Evolutionary conservation across 2,113 vertebrate genomes (phyloP).

Genomic region (Ceyx cyanopectus): DNA sequence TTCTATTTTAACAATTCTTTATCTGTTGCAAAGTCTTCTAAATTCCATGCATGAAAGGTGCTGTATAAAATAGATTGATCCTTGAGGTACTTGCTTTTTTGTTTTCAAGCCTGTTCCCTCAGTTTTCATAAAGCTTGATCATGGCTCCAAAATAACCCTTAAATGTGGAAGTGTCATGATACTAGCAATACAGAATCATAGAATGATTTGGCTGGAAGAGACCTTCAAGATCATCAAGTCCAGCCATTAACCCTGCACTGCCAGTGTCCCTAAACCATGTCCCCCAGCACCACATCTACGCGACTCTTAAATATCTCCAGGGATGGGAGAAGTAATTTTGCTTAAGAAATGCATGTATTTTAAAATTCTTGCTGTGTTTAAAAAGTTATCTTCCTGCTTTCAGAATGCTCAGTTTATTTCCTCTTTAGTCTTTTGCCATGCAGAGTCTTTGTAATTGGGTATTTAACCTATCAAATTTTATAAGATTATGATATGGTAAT

Average conservation of each 20-base stretch:
- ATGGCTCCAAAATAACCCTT: not conserved
- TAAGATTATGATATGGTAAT: slow-evolving; percentile 44
- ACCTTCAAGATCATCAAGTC: too few species aligned
- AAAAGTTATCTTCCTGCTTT: not conserved
- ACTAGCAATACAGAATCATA: not conserved
- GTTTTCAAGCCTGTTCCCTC: not conserved
- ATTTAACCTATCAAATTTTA: slow-evolving; percentile 56
- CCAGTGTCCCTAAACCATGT: too few species aligned
- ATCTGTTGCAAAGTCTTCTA: not conserved
- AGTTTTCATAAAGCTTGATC: not conserved
- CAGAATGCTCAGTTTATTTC: not conserved
- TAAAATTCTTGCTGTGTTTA: not conserved
- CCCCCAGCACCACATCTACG: too few species aligned
- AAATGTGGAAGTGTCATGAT: not conserved
- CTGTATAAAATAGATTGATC: not conserved
- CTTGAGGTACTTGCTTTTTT: not conserved
- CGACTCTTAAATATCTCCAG: too few species aligned
- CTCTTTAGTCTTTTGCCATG: not conserved
- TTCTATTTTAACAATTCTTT: not conserved
- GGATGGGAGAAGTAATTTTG: not conserved
- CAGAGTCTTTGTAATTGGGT: slow-evolving; percentile 7
- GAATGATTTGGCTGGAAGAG: not conserved
- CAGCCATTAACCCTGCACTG: not conserved
- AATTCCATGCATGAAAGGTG: not conserved
- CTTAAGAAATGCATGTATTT: not conserved